A percentile compares a stretch with the other conserved stretches of the same genome.
Conservation (phyloP, 2,888 invertebrate genomes). For the Cheilosia impressa region DNA sequence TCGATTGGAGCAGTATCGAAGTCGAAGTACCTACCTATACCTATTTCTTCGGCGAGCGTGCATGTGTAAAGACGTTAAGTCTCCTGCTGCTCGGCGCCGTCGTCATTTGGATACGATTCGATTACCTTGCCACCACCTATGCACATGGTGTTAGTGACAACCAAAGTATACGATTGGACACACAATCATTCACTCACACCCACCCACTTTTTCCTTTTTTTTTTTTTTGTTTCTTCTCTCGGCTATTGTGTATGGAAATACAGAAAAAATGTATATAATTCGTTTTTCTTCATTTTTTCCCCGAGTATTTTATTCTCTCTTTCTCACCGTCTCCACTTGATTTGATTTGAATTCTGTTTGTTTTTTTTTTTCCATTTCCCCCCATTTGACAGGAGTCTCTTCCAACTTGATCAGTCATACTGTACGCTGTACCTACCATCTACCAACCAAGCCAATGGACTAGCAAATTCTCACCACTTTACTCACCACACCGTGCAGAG, state of each 20-base stretch:
- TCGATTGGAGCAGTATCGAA: slow-evolving; percentile 74
- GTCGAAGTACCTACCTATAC: slow-evolving; percentile 55
- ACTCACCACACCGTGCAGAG: slow-evolving; percentile 43
- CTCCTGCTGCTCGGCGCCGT: slow-evolving; percentile 66
- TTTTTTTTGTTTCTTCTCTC: slow-evolving; percentile 31
- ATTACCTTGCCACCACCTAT: slow-evolving; percentile 75
- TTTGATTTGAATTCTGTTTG: slow-evolving; percentile 73
- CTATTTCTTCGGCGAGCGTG: slow-evolving; percentile 56
- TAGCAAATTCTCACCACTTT: slow-evolving; percentile 63
- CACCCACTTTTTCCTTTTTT: slow-evolving; percentile 76
- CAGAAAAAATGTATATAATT: slow-evolving; percentile 56
- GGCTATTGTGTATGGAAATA: slow-evolving; percentile 72
- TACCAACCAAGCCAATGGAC: slow-evolving; percentile 24
- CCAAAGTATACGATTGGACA: slow-evolving; percentile 75
- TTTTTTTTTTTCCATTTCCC: slow-evolving; percentile 47
- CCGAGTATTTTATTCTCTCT: slow-evolving; percentile 72
- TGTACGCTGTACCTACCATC: too few relatives aligned
- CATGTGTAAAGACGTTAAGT: slow-evolving; percentile 56
- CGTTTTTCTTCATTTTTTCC: slow-evolving; percentile 54
- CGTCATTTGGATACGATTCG: slow-evolving; percentile 73
- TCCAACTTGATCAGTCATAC: slow-evolving; percentile 36
- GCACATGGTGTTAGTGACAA: slow-evolving; percentile 75
- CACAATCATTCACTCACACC: slow-evolving; percentile 73
- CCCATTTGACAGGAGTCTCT: slow-evolving; percentile 45
- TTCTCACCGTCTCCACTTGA: slow-evolving; percentile 73